A percentile compares a stretch with the other conserved stretches of the same genome.
Conservation (phyloP, 2,113 vertebrate genomes). For the Bambusicola thoracicus region DNA sequence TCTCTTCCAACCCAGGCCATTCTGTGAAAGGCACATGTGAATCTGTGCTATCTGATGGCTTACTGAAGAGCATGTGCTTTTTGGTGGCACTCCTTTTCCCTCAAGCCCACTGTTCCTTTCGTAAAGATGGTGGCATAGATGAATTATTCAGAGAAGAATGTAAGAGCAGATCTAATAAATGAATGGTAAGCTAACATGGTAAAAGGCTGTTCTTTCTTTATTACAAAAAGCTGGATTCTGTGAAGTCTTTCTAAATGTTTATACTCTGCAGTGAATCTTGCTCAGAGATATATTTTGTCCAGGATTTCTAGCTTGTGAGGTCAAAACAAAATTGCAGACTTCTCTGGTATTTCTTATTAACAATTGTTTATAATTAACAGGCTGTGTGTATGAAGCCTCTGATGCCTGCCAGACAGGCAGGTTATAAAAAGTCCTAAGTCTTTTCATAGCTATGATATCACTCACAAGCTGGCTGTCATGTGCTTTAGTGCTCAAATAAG, state of each 20-base stretch:
- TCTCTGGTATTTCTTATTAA: neutral
- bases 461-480: neutral
- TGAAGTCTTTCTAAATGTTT: neutral
- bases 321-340: neutral
- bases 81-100: neutral
- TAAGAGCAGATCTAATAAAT: neutral
- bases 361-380: neutral
- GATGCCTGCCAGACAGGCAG: neutral
- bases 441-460: neutral
- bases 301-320: neutral
- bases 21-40: neutral
- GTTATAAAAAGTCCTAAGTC: neutral
- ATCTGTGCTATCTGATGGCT: neutral
- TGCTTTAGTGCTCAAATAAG: neutral
- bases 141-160: neutral
- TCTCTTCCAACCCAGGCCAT: too few relatives aligned
- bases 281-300: neutral
- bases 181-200: neutral
- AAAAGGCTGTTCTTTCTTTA: neutral
- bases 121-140: neutral
- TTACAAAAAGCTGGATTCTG: neutral
- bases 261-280: neutral
- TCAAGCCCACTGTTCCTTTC: neutral
- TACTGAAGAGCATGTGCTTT: neutral
- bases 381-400: neutral